phyloP scores from a whole-genome alignment of 2,797 vertebrate genomes.

The Botia kubotai region DNA sequence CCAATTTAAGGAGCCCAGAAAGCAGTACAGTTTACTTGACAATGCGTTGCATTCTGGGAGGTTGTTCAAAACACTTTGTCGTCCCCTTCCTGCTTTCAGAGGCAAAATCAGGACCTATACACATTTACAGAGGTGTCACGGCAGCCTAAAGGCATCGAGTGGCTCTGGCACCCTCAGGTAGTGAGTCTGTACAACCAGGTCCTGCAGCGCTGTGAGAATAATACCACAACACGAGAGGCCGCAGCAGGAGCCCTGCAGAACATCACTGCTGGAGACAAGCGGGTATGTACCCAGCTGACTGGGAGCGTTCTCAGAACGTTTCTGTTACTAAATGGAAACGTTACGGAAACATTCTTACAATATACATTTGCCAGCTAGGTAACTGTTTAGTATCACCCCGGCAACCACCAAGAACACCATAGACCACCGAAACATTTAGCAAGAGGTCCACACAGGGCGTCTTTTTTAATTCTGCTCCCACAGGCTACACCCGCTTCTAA shows the following conservation, averaged over 20 bases:
- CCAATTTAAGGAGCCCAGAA: too few relatives aligned
- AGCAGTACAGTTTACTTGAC: neutral
- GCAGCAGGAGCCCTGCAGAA: constrained; percentile 93
- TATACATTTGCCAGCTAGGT: too few relatives aligned
- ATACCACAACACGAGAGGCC: constrained; percentile 87
- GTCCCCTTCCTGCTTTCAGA: constrained; percentile 66
- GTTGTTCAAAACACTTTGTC: neutral
- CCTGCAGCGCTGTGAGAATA: constrained; percentile 84
- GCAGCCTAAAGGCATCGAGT: constrained; percentile 83
- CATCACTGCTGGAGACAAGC: constrained; percentile 90
- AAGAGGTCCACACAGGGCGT: too few relatives aligned
- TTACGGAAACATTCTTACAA: too few relatives aligned
- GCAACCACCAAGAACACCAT: neutral
- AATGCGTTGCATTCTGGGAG: neutral
- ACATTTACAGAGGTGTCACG: constrained; percentile 87
- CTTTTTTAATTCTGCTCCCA: too few relatives aligned
- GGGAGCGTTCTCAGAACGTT: too few relatives aligned
- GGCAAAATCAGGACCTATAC: constrained; percentile 76
- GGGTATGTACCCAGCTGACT: constrained; percentile 70
- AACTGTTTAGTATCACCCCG: neutral
- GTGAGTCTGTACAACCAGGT: constrained; percentile 83
- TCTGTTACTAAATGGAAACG: too few relatives aligned
- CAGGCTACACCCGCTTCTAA: too few relatives aligned
- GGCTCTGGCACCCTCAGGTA: constrained; percentile 93
- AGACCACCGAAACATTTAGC: neutral